These are phyloP conservation scores for Machaerirhynchus nigripectus DNA, from an alignment of 2,113 vertebrate genomes.

Conservation along the genomic window DNA sequence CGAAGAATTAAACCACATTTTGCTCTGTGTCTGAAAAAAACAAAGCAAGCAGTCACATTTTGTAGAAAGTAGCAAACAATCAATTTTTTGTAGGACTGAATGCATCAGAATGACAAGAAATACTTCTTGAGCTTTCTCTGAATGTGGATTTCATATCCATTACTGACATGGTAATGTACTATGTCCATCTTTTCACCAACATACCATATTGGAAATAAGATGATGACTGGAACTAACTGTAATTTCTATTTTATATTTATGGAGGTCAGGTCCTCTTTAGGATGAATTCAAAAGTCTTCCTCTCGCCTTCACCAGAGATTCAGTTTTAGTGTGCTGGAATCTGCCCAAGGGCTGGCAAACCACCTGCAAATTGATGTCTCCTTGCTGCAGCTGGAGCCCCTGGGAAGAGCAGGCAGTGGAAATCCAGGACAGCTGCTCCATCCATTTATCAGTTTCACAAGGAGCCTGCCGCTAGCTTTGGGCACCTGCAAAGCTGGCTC, in stretches of 20 bases:
- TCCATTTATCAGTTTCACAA: neutral
- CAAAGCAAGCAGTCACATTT: neutral
- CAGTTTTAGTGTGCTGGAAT: neutral
- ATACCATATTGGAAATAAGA: neutral
- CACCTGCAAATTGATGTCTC: neutral
- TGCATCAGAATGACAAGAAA: neutral
- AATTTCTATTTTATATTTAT: neutral
- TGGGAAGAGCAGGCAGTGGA: neutral
- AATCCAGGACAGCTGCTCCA: neutral
- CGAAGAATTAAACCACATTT: neutral
- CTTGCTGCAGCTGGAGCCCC: neutral
- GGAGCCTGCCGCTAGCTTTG: neutral
- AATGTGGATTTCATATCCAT: neutral
- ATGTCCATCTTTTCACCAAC: neutral
- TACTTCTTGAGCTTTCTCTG: neutral
- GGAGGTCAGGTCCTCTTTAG: neutral
- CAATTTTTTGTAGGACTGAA: neutral
- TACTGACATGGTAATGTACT: rapidly evolving
- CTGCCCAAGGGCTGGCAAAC: neutral
- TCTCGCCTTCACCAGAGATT: neutral
- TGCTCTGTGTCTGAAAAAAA: neutral
- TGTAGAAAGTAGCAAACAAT: neutral
- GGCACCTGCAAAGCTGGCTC: neutral
- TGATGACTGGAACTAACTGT: neutral
- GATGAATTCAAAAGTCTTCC: neutral